Base-by-base conservation (phyloP, 2,113 vertebrate species). In the Oncorhynchus keta region DNA sequence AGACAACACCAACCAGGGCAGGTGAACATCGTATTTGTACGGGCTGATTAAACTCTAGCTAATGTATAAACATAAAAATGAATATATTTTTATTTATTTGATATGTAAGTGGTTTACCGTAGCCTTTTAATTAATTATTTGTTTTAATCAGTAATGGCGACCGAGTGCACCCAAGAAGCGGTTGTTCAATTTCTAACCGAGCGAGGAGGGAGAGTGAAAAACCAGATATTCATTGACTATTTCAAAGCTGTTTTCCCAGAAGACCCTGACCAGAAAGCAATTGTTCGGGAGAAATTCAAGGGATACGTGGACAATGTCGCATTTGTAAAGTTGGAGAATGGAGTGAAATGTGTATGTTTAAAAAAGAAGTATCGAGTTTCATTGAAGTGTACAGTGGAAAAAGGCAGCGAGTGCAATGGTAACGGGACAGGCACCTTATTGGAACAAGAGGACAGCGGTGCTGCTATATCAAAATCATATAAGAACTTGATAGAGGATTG, bases 331-430 rank as follows among this genome's bases (percentile, higher is more conserved):
- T 86, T 86, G 1, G 94, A 96, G 48, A 87, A 90, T 1, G 94
- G 93, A 1, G 84, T 88, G 22, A 95, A 95, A 85, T 94, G 90
- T 7, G 93, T 96, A n/a, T 92, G 93, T n/a, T 87, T 96, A 77
- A 94, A 90, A 81, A 95, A 90, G 68, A 90, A 86, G 68, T 94
- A 90, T 69, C 84, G 88, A 55, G 11, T 62, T 2, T 55, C 66
- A 4, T 5, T 71, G 18, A 68, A 61, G 57, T 20, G 59, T 13
- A 45, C 57, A 24, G 39, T 45, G 39, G 39, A 45, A 45, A 45
- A 45, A 45, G 61, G 39, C 68, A 70, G 12, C 35, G 68, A 7
- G n/a, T 48, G 9, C 18, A 70, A 13, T 66, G 72, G 73, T 78
- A 12, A 80, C 20, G 39, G 62, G 78, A 3, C 77, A 64, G 32